These are phyloP conservation scores for Pachypanchax playfairii DNA, from an alignment of 2,113 vertebrate genomes.

Conservation along the genomic window DNA sequence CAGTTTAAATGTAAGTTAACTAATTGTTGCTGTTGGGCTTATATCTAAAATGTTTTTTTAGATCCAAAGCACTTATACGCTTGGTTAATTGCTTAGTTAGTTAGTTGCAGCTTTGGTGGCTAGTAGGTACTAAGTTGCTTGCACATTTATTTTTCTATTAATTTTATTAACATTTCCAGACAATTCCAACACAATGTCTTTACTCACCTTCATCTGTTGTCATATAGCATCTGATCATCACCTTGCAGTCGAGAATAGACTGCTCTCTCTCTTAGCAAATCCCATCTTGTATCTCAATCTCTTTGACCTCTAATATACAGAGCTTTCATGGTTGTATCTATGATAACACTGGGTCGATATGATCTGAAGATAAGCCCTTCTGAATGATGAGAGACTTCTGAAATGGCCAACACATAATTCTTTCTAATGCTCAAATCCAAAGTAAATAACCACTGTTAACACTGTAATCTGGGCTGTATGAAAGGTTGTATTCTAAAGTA, in stretches of 20 bases:
- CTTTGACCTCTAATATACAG: conserved; percentile 63
- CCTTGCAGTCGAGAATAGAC: conserved; percentile 61
- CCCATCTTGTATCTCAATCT: conserved; percentile 55
- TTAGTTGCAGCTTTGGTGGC: too few species aligned
- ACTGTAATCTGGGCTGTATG: too few species aligned
- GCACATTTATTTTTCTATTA: too few species aligned
- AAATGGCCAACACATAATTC: conserved; percentile 31
- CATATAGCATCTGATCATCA: conserved; percentile 41
- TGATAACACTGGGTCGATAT: conserved; percentile 45
- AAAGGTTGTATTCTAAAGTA: too few species aligned
- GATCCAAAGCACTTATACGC: too few species aligned
- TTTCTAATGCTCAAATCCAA: conserved; percentile 38
- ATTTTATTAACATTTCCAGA: too few species aligned
- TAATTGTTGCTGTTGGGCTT: too few species aligned
- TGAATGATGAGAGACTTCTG: conserved; percentile 47
- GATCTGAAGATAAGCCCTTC: conserved; percentile 43
- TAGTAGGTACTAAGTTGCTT: too few species aligned
- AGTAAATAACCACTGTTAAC: conserved; percentile 10
- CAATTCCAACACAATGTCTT: too few species aligned
- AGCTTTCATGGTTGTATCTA: conserved; percentile 58
- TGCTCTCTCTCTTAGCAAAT: conserved; percentile 20
- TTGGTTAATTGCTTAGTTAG: too few species aligned
- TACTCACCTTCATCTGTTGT: conserved; percentile 37
- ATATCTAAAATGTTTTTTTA: too few species aligned
- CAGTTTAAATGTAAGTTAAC: too few species aligned